These are phyloP conservation scores for Sphaeridia pumilis DNA, from an alignment of 2,888 invertebrate genomes.

Conservation along the genomic window DNA sequence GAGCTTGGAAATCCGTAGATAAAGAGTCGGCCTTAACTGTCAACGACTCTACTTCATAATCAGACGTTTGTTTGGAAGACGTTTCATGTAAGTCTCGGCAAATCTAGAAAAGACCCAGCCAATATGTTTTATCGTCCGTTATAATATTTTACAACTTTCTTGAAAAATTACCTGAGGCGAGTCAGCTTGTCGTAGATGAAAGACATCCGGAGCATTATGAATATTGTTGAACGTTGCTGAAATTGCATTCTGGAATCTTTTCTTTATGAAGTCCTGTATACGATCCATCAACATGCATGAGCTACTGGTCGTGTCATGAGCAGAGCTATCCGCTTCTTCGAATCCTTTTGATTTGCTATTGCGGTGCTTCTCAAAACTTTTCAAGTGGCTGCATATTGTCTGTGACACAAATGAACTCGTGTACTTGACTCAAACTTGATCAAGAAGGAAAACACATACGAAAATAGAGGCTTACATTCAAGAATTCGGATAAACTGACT, in stretches of 20 bases:
- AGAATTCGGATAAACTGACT: slow-evolving; percentile 56
- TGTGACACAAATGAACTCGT: slow-evolving; percentile 34
- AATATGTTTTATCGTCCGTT: too few species aligned
- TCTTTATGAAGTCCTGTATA: slow-evolving; percentile 25
- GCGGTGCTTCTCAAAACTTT: slow-evolving; percentile 38
- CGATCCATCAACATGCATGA: slow-evolving; percentile 20
- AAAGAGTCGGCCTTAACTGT: slow-evolving; percentile 19
- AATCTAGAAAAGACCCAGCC: too few species aligned
- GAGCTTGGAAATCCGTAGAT: slow-evolving; percentile 13
- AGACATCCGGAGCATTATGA: slow-evolving; percentile 18
- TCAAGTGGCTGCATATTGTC: slow-evolving; percentile 52
- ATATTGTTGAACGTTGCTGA: slow-evolving; percentile 20
- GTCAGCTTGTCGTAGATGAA: too few species aligned
- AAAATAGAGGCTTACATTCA: background rate
- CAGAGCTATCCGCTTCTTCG: background rate
- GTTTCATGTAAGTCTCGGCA: too few species aligned
- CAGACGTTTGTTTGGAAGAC: slow-evolving; percentile 18
- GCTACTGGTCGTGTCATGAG: too few species aligned
- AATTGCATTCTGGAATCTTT: slow-evolving; percentile 21
- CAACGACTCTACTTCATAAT: slow-evolving; percentile 19
- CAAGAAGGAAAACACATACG: too few species aligned
- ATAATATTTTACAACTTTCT: too few species aligned
- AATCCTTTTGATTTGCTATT: slow-evolving; percentile 17
- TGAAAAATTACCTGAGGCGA: too few species aligned
- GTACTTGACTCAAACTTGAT: too few species aligned